phyloP scores from a whole-genome alignment of 2,797 vertebrate genomes.

The Falco peregrinus region DNA sequence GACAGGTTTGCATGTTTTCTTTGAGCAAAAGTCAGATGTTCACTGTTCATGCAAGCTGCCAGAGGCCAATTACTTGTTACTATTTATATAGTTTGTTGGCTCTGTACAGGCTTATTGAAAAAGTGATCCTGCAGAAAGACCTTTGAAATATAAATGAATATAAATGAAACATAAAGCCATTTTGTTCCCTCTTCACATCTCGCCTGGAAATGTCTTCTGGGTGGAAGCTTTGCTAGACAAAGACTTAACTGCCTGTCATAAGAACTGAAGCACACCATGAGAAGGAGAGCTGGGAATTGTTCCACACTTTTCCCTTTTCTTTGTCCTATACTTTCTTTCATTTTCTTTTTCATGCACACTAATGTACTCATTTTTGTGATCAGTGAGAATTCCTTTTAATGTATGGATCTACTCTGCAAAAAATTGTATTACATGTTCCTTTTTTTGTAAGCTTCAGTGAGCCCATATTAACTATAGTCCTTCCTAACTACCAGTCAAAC shows the following conservation, averaged over 20 bases:
- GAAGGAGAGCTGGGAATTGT: background rate
- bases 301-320: background rate
- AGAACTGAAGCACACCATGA: background rate
- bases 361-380: background rate
- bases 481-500: background rate
- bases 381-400: background rate
- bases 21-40: background rate
- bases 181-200: background rate
- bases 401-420: background rate
- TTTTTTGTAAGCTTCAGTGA: background rate
- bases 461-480: background rate
- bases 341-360: background rate
- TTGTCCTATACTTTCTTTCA: background rate
- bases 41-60: background rate
- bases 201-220: background rate
- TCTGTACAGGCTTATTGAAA: background rate
- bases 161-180: background rate
- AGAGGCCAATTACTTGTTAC: background rate
- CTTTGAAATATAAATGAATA: background rate
- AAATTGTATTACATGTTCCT: background rate
- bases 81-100: background rate
- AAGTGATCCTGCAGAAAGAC: background rate
- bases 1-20: background rate
- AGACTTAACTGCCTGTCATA: background rate
- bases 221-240: background rate